phyloP scores from a whole-genome alignment of 1,140 invertebrate genomes.

The Heliconius melpomene region DNA sequence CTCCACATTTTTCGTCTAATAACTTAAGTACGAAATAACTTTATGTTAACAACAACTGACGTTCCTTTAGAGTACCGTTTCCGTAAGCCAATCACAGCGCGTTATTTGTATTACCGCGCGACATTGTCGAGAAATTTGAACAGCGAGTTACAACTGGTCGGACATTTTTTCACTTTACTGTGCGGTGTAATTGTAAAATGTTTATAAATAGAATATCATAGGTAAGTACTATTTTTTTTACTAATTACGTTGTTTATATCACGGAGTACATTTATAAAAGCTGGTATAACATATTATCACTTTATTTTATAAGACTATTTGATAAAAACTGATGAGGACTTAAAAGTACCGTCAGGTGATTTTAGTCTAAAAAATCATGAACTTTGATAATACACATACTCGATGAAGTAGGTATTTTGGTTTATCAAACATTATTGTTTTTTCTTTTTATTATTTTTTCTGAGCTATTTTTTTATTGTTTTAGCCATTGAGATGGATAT shows the following conservation, averaged over 20 bases:
- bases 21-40: conserved; percentile 49
- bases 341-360: conserved; percentile 50
- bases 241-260: conserved; percentile 44
- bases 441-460: conserved; percentile 18
- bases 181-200: conserved; percentile 42
- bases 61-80: conserved; percentile 48
- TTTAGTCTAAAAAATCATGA: conserved; percentile 46
- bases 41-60: conserved; percentile 44
- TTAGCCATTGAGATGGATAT: conserved; percentile 52
- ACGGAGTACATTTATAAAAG: conserved; percentile 38
- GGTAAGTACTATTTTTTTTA: conserved; percentile 37
- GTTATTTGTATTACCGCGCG: conserved; percentile 46
- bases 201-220: conserved; percentile 49
- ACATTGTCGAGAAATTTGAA: conserved; percentile 42
- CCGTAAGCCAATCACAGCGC: conserved; percentile 47
- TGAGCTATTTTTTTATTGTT: conserved; percentile 48
- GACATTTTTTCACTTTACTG: conserved; percentile 44
- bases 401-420: conserved; percentile 46
- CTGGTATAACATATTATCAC: conserved; percentile 41
- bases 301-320: conserved; percentile 48
- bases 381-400: conserved; percentile 46
- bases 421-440: conserved; percentile 43
- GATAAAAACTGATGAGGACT: conserved; percentile 50
- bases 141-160: conserved; percentile 44
- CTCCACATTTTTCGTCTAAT: conserved; percentile 51